A percentile compares a stretch with the other conserved stretches of the same genome.
Conservation (phyloP, 2,113 vertebrate species). For the Phrynosoma blainvillii region DNA sequence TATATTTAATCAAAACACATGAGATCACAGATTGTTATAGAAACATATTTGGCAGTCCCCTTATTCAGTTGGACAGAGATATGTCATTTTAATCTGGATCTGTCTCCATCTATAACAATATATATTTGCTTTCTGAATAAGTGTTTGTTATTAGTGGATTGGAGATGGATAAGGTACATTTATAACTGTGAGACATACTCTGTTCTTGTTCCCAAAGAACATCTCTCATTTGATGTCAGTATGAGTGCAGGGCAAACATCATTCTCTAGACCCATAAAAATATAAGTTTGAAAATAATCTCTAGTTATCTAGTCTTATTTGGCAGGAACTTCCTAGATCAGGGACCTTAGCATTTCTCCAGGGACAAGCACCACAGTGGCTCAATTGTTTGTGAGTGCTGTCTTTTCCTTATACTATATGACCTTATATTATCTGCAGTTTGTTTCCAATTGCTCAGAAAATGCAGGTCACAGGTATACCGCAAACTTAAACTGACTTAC, state of each 20-base stretch:
- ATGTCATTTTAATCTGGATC: constrained; percentile 58
- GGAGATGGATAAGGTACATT: constrained; percentile 48
- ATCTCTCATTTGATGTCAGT: neutral
- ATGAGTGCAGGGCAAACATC: constrained; percentile 5
- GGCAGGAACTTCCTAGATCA: neutral
- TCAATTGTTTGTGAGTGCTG: neutral
- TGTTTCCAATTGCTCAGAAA: neutral
- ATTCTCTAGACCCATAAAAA: neutral
- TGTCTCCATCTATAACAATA: constrained; percentile 63
- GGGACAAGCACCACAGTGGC: neutral
- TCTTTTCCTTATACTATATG: neutral
- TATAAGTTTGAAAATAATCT: neutral
- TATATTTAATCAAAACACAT: constrained; percentile 70
- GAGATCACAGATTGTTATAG: constrained; percentile 63
- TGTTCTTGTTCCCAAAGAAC: constrained; percentile 11
- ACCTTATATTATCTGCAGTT: neutral
- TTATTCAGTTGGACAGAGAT: constrained; percentile 64
- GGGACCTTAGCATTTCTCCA: neutral
- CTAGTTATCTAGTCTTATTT: neutral
- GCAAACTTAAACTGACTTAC: neutral
- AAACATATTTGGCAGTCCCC: constrained; percentile 64
- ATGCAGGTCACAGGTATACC: neutral
- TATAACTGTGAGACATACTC: constrained; percentile 45
- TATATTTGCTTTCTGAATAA: constrained; percentile 61
- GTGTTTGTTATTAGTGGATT: constrained; percentile 56